Conservation (phyloP, 2,888 invertebrate species). For the Trichogramma dendrolimi region DNA sequence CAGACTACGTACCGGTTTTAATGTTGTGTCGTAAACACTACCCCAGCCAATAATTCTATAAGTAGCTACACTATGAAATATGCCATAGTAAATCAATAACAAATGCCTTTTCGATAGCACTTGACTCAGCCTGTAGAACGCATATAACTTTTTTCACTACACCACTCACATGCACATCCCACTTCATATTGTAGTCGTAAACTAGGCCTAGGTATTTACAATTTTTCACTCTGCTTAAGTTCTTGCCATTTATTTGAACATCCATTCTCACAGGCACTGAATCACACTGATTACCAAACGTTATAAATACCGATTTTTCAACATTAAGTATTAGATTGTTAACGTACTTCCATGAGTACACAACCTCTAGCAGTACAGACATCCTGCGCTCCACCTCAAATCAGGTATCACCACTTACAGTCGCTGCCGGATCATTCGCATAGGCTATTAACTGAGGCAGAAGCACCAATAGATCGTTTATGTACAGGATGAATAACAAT, state of each 20-base stretch:
- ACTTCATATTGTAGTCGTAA: slow-evolving; percentile 5
- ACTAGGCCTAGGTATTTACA: slow-evolving; percentile 9
- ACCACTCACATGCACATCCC: neutral
- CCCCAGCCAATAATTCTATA: slow-evolving; percentile 3
- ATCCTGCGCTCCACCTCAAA: neutral
- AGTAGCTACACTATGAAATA: slow-evolving; percentile 7
- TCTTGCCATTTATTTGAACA: neutral
- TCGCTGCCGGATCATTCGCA: slow-evolving; percentile 16
- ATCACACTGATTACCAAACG: slow-evolving; percentile 14
- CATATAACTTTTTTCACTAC: neutral
- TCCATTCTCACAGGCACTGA: slow-evolving; percentile 4
- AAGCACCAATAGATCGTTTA: slow-evolving; percentile 6
- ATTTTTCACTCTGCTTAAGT: slow-evolving; percentile 3
- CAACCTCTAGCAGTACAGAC: neutral
- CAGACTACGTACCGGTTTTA: neutral
- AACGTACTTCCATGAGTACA: slow-evolving; percentile 1
- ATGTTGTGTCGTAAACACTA: neutral
- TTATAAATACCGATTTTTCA: slow-evolving; percentile 10
- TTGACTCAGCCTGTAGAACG: slow-evolving; percentile 3
- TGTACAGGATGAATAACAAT: slow-evolving; percentile 11
- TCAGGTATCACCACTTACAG: slow-evolving; percentile 8
- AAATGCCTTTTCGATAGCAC: too few relatives aligned
- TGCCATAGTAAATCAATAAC: neutral
- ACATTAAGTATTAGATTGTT: slow-evolving; percentile 12
- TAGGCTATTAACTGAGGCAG: neutral